These are phyloP conservation scores for Indicator indicator DNA, from an alignment of 2,113 vertebrate species.

Conservation along the genomic window DNA sequence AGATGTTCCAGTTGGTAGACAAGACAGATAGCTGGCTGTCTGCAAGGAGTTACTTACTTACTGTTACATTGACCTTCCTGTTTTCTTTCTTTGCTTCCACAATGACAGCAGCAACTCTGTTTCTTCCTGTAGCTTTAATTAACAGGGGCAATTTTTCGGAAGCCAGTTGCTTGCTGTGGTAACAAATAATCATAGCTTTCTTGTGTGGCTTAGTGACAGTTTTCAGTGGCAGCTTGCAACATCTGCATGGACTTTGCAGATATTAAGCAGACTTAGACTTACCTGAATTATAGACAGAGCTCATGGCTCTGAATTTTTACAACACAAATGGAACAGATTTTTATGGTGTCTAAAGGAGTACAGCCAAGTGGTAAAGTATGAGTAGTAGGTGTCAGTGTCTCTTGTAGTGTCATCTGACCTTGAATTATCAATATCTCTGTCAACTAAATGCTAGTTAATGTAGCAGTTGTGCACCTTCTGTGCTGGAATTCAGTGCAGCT, in stretches of 20 bases:
- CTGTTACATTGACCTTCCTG: not conserved
- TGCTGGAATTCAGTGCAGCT: not conserved
- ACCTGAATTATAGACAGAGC: not conserved
- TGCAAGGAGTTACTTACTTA: not conserved
- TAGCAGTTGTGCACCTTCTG: not conserved
- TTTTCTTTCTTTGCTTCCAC: not conserved
- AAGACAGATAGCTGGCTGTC: rapidly evolving
- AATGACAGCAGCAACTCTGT: rapidly evolving
- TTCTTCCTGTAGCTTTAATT: not conserved
- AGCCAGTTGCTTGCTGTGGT: not conserved
- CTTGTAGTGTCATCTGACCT: not conserved
- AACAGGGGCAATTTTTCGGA: not conserved
- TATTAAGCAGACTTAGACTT: not conserved
- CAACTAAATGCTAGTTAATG: not conserved
- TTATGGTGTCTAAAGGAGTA: not conserved
- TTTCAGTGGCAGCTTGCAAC: not conserved
- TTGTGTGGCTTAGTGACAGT: not conserved
- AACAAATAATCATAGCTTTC: not conserved
- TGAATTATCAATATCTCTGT: not conserved
- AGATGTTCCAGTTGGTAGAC: not conserved
- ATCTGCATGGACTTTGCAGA: not conserved
- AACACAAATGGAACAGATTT: not conserved
- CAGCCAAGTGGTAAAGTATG: not conserved
- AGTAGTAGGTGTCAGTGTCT: not conserved
- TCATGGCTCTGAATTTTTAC: not conserved